A percentile compares a stretch with the other conserved stretches of the same genome.
Conservation (phyloP, 2,797 vertebrate genomes). For the Bradypodion ventrale region DNA sequence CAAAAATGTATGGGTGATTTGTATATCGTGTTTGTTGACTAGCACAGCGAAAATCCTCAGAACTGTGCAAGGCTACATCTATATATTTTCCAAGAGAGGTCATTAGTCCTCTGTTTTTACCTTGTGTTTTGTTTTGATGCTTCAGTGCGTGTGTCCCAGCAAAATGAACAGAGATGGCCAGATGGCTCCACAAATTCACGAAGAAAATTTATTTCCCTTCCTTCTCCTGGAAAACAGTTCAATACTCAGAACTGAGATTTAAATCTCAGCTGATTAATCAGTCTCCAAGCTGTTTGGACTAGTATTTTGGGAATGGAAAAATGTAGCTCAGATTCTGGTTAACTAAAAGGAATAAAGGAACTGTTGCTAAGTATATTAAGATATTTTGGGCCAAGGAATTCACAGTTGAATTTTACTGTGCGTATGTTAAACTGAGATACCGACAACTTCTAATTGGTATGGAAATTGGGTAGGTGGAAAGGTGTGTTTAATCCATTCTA, state of each 20-base stretch:
- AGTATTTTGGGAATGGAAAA: constrained; percentile 6
- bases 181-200: constrained; percentile 3
- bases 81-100: background rate
- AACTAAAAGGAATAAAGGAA: background rate
- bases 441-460: background rate
- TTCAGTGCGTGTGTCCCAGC: background rate
- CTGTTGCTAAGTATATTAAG: background rate
- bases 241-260: background rate
- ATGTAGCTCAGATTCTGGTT: background rate
- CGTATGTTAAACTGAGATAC: background rate
- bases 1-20: background rate
- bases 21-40: background rate
- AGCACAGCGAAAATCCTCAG: too few species aligned
- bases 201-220: background rate
- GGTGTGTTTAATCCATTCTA: background rate
- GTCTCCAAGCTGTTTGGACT: constrained; percentile 2
- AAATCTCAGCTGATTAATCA: constrained; percentile 9
- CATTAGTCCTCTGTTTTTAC: background rate
- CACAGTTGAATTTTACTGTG: background rate
- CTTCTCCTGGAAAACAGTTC: background rate
- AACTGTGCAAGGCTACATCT: background rate
- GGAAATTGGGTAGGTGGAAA: background rate
- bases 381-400: background rate
- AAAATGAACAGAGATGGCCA: background rate
- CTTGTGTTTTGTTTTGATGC: background rate